phyloP scores from a whole-genome alignment of 2,797 vertebrate species.

The Chloroceryle inda region DNA sequence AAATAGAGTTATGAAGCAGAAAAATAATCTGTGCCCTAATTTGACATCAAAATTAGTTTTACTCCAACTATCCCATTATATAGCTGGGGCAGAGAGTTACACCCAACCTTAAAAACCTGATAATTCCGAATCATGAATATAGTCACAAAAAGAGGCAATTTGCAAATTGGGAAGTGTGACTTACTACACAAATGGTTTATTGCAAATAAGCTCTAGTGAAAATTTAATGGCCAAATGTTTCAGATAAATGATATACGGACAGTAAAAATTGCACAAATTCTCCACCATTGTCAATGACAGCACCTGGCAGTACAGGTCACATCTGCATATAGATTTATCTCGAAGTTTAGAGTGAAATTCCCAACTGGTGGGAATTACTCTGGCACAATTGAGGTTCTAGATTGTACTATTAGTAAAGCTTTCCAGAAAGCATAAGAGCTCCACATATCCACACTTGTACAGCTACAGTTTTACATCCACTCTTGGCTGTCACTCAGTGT shows the following conservation, averaged over 20 bases:
- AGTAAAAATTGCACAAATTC: background rate
- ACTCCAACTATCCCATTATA: background rate
- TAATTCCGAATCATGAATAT: background rate
- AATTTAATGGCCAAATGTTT: background rate
- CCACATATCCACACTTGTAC: accelerated
- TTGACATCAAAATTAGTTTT: background rate
- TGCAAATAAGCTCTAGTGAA: background rate
- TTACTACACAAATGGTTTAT: background rate
- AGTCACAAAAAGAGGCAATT: background rate
- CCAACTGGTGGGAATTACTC: background rate
- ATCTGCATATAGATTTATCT: background rate
- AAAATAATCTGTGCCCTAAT: background rate
- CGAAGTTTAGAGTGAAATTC: background rate
- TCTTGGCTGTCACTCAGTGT: background rate
- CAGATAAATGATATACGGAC: background rate
- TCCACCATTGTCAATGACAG: background rate
- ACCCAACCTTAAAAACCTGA: background rate
- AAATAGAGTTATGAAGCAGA: background rate
- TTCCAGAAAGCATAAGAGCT: background rate
- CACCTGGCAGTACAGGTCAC: background rate
- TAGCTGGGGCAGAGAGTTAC: background rate
- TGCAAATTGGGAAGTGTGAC: background rate
- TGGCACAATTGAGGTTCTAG: background rate
- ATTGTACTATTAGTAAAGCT: background rate
- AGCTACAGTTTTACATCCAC: accelerated